Percentiles rank a stretch among this genome's conserved stretches.
Evolutionary conservation across 2,113 vertebrate species (phyloP).

Genomic region (Cisticola juncidis): DNA sequence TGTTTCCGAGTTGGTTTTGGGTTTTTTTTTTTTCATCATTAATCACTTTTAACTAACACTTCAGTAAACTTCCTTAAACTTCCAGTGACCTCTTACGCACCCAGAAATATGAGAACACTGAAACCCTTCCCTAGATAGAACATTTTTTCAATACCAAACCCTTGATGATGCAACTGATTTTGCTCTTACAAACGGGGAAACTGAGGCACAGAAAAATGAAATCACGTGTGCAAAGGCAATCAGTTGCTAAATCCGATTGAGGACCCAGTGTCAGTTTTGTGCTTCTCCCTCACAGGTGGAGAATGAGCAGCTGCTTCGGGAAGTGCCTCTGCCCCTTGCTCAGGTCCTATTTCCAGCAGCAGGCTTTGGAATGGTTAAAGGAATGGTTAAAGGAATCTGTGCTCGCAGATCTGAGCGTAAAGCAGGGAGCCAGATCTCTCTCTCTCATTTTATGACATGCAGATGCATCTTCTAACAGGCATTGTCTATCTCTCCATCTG

Average conservation of each 20-base stretch:
- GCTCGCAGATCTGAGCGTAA: background rate
- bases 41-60: constrained; percentile 9
- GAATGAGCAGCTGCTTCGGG: background rate
- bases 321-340: background rate
- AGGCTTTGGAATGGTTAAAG: background rate
- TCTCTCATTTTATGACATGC: constrained; percentile 22
- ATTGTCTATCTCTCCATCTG: constrained; percentile 48
- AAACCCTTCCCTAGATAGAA: background rate
- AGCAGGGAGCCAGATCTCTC: background rate
- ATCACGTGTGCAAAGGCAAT: background rate
- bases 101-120: background rate
- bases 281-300: background rate
- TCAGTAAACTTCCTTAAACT: constrained; percentile 14
- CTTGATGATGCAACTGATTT: background rate
- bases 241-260: background rate
- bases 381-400: background rate
- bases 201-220: background rate
- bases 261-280: background rate
- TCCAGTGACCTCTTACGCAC: background rate
- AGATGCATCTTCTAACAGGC: constrained; percentile 49
- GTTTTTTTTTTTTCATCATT: background rate
- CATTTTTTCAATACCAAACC: background rate
- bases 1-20: background rate
- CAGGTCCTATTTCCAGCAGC: background rate
- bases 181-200: background rate